Percentiles rank a stretch among this genome's conserved stretches.
phyloP scores from a whole-genome alignment of 2,888 invertebrate genomes.

The Scaptomyza cyrtandrae region DNA sequence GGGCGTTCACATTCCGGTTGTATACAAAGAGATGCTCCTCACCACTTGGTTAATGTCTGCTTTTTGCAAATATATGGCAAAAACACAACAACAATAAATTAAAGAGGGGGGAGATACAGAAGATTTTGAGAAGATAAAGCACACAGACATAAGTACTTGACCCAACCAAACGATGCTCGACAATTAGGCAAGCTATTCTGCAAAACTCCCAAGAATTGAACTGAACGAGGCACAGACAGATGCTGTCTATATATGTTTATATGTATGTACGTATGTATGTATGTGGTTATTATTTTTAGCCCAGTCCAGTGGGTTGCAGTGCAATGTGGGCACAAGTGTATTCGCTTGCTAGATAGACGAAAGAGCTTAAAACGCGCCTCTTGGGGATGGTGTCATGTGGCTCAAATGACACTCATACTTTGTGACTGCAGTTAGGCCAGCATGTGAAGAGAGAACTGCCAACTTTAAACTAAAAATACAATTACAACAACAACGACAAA shows the following conservation, averaged over 20 bases:
- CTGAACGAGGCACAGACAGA: constrained; percentile 9
- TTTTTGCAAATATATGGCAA: constrained; percentile 3
- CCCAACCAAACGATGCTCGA: constrained; percentile 30
- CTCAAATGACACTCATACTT: constrained; percentile 19
- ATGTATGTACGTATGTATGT: neutral
- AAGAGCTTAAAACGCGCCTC: neutral
- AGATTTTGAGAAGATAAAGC: constrained; percentile 64
- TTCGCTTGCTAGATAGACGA: constrained; percentile 48
- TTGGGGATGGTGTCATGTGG: constrained; percentile 47
- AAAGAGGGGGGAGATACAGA: constrained; percentile 26
- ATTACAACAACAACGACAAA: neutral
- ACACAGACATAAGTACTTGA: constrained; percentile 51
- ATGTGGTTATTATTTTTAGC: constrained; percentile 42
- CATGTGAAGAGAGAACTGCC: constrained; percentile 13
- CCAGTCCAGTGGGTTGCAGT: constrained; percentile 52
- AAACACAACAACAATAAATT: constrained; percentile 4
- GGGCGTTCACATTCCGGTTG: constrained; percentile 25
- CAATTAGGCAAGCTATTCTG: constrained; percentile 34
- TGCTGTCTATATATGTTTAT: constrained; percentile 4
- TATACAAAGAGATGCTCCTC: constrained; percentile 3
- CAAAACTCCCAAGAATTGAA: constrained; percentile 2
- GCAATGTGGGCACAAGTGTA: constrained; percentile 51
- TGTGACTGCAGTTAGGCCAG: neutral
- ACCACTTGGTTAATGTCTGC: constrained; percentile 30
- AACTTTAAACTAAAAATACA: constrained; percentile 45